Conservation (phyloP, 2,113 vertebrate species). For the Xiphias gladius region DNA sequence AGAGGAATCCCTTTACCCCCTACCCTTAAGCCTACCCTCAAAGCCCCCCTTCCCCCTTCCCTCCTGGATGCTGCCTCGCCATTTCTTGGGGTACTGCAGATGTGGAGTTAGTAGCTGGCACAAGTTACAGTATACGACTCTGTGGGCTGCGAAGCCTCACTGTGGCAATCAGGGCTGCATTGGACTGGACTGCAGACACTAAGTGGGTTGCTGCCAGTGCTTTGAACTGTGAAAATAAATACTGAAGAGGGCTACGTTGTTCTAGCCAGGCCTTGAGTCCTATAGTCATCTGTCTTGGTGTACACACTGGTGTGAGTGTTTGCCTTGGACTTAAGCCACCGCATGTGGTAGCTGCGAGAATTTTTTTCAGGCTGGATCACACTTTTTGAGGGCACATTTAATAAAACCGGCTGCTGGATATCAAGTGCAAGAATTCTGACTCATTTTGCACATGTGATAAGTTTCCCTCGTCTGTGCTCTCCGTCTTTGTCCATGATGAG, state of each 20-base stretch:
- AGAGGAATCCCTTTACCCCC: conserved; percentile 81
- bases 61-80: conserved; percentile 58
- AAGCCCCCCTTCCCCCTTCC: conserved; percentile 41
- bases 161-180: conserved; percentile 84
- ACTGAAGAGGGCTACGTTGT: conserved; percentile 89
- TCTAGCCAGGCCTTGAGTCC: conserved; percentile 85
- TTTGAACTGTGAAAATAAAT: conserved; percentile 97
- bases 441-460: conserved; percentile 73
- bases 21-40: conserved; percentile 68
- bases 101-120: conserved; percentile 86
- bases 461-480: conserved; percentile 58
- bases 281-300: conserved; percentile 88
- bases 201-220: conserved; percentile 87
- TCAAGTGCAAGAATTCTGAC: conserved; percentile 55
- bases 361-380: conserved; percentile 71
- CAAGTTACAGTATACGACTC: conserved; percentile 67
- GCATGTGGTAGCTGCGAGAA: conserved; percentile 91
- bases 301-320: conserved; percentile 90
- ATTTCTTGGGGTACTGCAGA: conserved; percentile 66
- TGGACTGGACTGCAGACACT: conserved; percentile 87
- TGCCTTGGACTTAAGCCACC: conserved; percentile 91
- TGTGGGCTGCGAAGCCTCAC: conserved; percentile 83
- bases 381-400: conserved; percentile 73
- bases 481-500: conserved; percentile 51
- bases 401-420: conserved; percentile 70